These are phyloP conservation scores for Rhaphigaster nebulosa DNA, from an alignment of 2,888 invertebrate species.

Conservation along the genomic window DNA sequence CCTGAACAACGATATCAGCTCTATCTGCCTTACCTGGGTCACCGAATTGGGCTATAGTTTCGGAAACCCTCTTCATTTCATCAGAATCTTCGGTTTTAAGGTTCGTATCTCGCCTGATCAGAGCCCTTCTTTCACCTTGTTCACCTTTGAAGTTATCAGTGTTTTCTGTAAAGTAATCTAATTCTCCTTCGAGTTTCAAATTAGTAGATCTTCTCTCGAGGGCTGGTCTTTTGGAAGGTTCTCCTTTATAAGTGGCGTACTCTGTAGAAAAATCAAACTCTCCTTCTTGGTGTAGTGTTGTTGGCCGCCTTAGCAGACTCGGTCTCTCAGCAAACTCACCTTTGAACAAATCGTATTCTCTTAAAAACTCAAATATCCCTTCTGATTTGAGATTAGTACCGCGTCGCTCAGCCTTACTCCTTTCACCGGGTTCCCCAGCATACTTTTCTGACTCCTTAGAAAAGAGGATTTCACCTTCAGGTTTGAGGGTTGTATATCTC, in stretches of 20 bases:
- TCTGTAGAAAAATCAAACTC: conserved; percentile 63
- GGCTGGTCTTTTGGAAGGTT: conserved; percentile 63
- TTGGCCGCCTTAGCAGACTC: conserved; percentile 63
- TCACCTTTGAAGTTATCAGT: conserved; percentile 63
- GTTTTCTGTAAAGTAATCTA: conserved; percentile 63
- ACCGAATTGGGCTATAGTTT: conserved; percentile 45
- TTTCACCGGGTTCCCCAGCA: conserved; percentile 59
- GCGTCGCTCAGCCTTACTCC: conserved; percentile 55
- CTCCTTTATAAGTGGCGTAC: conserved; percentile 63
- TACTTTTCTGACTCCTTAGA: conserved; percentile 63
- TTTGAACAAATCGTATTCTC: conserved; percentile 63
- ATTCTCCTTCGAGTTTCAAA: conserved; percentile 64
- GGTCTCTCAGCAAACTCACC: conserved; percentile 60
- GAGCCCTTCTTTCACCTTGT: conserved; percentile 55
- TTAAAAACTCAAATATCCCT: conserved; percentile 62
- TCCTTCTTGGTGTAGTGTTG: conserved; percentile 64
- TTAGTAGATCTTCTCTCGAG: conserved; percentile 64
- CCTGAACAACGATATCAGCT: conserved; percentile 24
- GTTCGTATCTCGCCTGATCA: conserved; percentile 20
- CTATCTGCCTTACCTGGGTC: conserved; percentile 28
- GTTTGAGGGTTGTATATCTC: conserved; percentile 63
- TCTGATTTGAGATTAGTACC: conserved; percentile 61
- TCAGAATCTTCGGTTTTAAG: conserved; percentile 51
- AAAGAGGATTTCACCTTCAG: conserved; percentile 63
- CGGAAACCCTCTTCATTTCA: conserved; percentile 55